Evolutionary conservation across 2,888 invertebrate species (phyloP).

Genomic region (Sturmia bella): DNA sequence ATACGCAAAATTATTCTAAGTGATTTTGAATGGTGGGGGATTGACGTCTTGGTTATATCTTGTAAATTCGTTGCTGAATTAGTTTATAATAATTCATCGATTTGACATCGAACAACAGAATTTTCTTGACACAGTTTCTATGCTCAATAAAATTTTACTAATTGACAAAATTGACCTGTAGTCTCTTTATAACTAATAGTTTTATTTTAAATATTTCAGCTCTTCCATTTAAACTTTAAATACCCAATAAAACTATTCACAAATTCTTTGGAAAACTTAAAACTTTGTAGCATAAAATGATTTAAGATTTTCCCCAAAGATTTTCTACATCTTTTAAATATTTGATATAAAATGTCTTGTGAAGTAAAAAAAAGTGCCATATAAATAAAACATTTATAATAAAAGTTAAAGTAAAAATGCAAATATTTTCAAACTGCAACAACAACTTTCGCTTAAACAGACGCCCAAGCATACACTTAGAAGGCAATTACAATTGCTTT

Average conservation of each 20-base stretch:
- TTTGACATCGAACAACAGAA: too few relatives aligned
- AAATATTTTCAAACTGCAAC: slow-evolving; percentile 49
- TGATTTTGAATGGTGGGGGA: too few relatives aligned
- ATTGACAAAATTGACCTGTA: too few relatives aligned
- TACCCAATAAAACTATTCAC: neutral
- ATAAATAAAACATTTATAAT: slow-evolving; percentile 49
- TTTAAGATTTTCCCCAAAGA: neutral
- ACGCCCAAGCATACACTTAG: neutral
- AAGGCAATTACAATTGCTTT: slow-evolving; percentile 50
- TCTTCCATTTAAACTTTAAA: neutral
- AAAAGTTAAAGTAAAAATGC: slow-evolving; percentile 55
- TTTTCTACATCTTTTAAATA: neutral
- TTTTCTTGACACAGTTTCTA: too few relatives aligned
- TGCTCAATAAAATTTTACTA: too few relatives aligned
- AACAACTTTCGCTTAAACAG: slow-evolving; percentile 12
- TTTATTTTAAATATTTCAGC: too few relatives aligned
- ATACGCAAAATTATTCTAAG: too few relatives aligned
- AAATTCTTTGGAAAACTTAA: neutral
- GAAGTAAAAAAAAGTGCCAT: neutral
- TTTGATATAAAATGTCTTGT: slow-evolving; percentile 14
- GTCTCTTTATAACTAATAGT: too few relatives aligned
- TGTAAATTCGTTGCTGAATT: too few relatives aligned
- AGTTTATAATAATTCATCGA: too few relatives aligned
- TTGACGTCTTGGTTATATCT: too few relatives aligned
- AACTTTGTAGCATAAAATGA: neutral